Evolutionary conservation across 2,888 invertebrate species (phyloP), one percentile per base, ranked within the genome.

Genomic region (Odiellus spinosus): DNA sequence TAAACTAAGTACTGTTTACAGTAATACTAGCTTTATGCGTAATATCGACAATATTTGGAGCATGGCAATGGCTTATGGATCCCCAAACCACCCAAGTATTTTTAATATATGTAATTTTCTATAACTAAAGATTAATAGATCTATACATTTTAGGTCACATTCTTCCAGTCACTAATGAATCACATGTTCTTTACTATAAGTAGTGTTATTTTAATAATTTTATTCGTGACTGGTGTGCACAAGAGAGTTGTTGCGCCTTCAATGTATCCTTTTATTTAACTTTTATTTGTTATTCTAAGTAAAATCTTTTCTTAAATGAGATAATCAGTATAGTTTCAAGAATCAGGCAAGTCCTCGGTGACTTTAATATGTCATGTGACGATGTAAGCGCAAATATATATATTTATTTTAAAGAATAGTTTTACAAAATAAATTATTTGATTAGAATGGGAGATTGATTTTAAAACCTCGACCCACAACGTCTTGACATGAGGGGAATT

Each of bases 301-400:
- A 42, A n/a, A 41, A n/a, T 3, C 14, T 18, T 44, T 44, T 44
- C 12, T 10, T 2, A 15, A n/a, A 36, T 15, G 36, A 36, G 12
- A 19, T n/a, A n/a, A 38, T 17, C 46, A 68, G 67, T 55, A 87
- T 95, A 58, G 90, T 91, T 1, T 81, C 88, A 1, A 73, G 95
- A 54, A 88, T 90, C 40, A 73, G 93, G 49, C 78, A 78, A 44
- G 91, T 93, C 2, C 73, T 95, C 45, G 80, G 81, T 39, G 93
- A 95, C 68, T 95, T 91, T 67, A 95, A 95, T 67, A 93, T 95
- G 91, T 90, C 90, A 19, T 95, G 95, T 67, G 93, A 93, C 63
- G 91, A 95, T 64, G 67, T 67, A 59, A 64, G 67, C 26, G 26
- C 26, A 17, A 14, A 21, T 12, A 47, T 51, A 49, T 40, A 42